A percentile compares a stretch with the other conserved stretches of the same genome.
Evolutionary conservation across 2,113 vertebrate genomes (phyloP).

Genomic region (Theristicus caerulescens): DNA sequence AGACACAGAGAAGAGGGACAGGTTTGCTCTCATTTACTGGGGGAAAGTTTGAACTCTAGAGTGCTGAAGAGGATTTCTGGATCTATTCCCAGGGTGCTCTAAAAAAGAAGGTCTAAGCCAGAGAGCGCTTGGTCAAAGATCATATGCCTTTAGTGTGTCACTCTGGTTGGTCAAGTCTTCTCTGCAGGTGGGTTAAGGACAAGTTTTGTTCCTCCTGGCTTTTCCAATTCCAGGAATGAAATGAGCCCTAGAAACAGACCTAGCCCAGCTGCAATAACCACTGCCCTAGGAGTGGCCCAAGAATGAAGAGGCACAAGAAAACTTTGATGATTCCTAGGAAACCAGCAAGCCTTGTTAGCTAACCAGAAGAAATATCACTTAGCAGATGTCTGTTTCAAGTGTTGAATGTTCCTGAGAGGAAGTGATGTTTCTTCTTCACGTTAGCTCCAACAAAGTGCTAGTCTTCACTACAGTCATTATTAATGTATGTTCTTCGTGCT

Average conservation of each 20-base stretch:
- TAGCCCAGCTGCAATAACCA: not conserved
- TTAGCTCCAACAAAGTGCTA: not conserved
- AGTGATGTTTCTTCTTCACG: not conserved
- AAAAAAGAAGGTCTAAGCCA: not conserved
- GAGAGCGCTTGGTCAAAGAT: not conserved
- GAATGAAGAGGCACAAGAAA: not conserved
- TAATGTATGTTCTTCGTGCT: not conserved
- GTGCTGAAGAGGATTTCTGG: not conserved
- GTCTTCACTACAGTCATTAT: not conserved
- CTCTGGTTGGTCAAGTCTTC: not conserved
- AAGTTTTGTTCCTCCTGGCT: not conserved
- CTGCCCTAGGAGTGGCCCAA: not conserved
- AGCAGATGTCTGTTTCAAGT: not conserved
- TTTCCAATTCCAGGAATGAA: not conserved
- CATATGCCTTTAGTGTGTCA: not conserved
- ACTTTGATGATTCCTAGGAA: not conserved
- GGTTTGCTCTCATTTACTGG: not conserved
- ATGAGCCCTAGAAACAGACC: not conserved
- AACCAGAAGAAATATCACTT: not conserved
- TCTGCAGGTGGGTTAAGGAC: not conserved
- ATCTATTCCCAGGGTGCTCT: not conserved
- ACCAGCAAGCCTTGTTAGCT: not conserved
- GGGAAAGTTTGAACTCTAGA: not conserved
- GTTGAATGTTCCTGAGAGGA: not conserved
- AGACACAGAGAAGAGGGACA: rapidly evolving